Conservation (phyloP, 2,113 vertebrate genomes). For the Propithecus coquereli region DNA sequence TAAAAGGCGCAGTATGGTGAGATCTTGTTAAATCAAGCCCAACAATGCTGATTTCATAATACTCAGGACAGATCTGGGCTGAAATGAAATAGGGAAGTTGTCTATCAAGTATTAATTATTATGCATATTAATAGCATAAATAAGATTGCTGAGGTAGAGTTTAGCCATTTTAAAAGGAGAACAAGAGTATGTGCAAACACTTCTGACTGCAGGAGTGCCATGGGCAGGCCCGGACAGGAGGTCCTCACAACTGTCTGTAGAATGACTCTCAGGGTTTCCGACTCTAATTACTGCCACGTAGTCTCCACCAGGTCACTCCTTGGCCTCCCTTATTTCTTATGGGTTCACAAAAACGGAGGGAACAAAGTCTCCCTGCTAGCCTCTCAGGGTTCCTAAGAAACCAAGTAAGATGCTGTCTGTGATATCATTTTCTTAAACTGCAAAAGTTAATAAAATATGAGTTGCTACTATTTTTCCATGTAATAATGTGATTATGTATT, state of each 20-base stretch:
- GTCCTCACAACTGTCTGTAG: fast-evolving
- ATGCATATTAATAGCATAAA: neutral
- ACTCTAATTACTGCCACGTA: neutral
- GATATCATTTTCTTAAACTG: neutral
- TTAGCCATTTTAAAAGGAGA: neutral
- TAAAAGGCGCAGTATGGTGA: fast-evolving
- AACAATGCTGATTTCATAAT: neutral
- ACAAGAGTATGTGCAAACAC: neutral
- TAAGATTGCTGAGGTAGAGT: neutral
- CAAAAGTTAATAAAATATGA: neutral
- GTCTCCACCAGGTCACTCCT: neutral
- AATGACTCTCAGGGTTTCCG: too few species aligned
- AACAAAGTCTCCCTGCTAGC: neutral
- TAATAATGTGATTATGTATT: neutral
- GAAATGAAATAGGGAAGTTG: neutral
- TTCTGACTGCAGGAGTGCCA: fast-evolving
- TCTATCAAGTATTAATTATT: neutral
- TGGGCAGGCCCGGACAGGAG: fast-evolving
- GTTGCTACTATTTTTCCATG: neutral
- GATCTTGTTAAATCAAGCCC: neutral
- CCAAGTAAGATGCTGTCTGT: neutral
- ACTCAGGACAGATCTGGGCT: neutral
- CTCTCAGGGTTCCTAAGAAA: neutral
- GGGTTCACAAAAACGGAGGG: neutral
- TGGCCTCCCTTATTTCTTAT: neutral